Evolutionary conservation across 30 jellyfish, hydroid and myxozoan genomes (phyloP).

Genomic region (Catostylus mosaicus): DNA sequence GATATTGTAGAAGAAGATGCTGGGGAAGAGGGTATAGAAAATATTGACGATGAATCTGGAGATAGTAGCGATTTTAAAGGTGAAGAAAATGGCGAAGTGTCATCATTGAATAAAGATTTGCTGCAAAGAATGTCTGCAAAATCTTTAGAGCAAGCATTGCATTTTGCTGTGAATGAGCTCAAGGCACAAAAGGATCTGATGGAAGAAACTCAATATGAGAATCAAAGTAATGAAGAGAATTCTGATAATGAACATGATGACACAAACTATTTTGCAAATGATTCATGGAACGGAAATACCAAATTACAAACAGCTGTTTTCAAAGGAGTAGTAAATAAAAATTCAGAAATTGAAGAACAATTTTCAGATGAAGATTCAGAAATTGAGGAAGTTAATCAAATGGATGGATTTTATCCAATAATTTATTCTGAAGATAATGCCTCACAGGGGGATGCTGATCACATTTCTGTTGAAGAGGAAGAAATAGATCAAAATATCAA

Average conservation of each 20-base stretch:
- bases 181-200: background rate
- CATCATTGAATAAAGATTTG: background rate
- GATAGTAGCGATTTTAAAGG: background rate
- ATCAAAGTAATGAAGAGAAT: background rate
- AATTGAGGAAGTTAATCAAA: conserved; percentile 8
- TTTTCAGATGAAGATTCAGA: conserved; percentile 2
- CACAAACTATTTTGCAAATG: background rate
- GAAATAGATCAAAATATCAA: background rate
- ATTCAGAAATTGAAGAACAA: background rate
- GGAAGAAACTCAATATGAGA: background rate
- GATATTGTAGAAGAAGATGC: background rate
- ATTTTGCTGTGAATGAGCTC: conserved; percentile 32
- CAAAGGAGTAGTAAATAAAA: background rate
- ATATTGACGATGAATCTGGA: too few species aligned
- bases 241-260: conserved; percentile 18
- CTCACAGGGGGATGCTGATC: conserved; percentile 11
- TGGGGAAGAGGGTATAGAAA: background rate
- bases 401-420: conserved; percentile 68
- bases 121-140: conserved; percentile 52
- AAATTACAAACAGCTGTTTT: conserved; percentile 40
- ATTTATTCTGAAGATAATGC: conserved; percentile 60
- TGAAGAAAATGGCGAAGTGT: background rate
- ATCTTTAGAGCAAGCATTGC: conserved; percentile 46
- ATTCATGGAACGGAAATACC: conserved; percentile 9
- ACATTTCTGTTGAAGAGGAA: background rate